Evolutionary conservation across 2,113 vertebrate species (phyloP).

Genomic region (Anser cygnoides): DNA sequence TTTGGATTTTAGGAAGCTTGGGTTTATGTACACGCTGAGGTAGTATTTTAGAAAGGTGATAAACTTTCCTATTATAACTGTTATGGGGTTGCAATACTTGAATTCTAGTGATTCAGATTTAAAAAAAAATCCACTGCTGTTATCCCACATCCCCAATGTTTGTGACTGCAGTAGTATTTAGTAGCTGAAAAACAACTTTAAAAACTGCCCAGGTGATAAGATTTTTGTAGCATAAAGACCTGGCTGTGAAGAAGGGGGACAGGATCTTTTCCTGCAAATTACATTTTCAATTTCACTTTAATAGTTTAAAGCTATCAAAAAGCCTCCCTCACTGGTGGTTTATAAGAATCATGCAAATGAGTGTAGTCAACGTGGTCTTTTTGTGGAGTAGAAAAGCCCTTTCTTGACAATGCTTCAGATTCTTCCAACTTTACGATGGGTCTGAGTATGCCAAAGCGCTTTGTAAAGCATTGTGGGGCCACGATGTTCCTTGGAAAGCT

Average conservation of each 20-base stretch:
- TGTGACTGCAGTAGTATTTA: background rate
- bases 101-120: accelerated
- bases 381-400: background rate
- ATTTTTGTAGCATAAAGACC: background rate
- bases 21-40: background rate
- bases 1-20: background rate
- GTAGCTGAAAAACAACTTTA: background rate
- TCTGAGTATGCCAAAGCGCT: background rate
- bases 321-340: background rate
- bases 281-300: background rate
- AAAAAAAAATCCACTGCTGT: background rate
- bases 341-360: background rate
- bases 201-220: background rate
- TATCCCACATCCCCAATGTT: accelerated
- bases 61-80: background rate
- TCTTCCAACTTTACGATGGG: background rate
- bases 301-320: background rate
- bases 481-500: background rate
- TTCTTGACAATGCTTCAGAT: background rate
- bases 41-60: background rate
- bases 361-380: background rate
- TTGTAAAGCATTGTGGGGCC: background rate
- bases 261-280: background rate
- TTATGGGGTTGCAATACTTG: background rate
- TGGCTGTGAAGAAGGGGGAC: background rate